Conservation (phyloP, 2,113 vertebrate species). For the Nesoenas mayeri region DNA sequence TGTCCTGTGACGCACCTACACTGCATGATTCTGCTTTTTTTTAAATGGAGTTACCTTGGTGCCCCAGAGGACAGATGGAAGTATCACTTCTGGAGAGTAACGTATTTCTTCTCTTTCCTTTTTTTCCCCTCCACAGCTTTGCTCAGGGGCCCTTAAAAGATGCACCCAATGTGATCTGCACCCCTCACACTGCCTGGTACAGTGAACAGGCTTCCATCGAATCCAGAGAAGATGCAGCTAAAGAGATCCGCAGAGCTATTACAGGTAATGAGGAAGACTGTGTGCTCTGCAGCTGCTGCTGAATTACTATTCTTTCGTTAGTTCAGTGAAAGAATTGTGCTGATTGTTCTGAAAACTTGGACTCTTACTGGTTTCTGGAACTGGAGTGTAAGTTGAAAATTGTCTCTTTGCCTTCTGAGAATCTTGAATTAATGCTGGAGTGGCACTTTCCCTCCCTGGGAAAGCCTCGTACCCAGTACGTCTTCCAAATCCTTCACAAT, state of each 20-base stretch:
- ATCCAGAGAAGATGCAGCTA: constrained; percentile 88
- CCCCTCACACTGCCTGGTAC: constrained; percentile 91
- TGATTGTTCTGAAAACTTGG: neutral
- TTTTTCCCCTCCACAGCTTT: constrained; percentile 73
- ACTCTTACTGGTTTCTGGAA: neutral
- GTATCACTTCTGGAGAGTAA: neutral
- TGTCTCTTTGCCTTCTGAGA: neutral
- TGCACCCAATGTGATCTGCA: constrained; percentile 89
- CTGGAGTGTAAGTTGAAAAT: neutral
- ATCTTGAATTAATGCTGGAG: neutral
- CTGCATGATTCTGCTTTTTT: neutral
- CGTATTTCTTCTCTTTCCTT: neutral
- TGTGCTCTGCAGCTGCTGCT: constrained; percentile 13
- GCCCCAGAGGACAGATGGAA: neutral
- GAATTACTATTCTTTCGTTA: neutral
- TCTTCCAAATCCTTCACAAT: neutral
- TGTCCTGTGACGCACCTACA: neutral
- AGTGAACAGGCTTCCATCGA: constrained; percentile 91
- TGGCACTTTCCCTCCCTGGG: neutral
- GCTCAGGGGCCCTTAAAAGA: constrained; percentile 88
- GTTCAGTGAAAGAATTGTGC: neutral
- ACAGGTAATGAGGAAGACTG: constrained; percentile 75
- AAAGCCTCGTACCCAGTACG: neutral
- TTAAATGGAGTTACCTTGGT: neutral
- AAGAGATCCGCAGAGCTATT: constrained; percentile 89